A percentile compares a stretch with the other conserved stretches of the same genome.
Conservation (phyloP, 2,113 vertebrate species). For the Butastur rufipennis region DNA sequence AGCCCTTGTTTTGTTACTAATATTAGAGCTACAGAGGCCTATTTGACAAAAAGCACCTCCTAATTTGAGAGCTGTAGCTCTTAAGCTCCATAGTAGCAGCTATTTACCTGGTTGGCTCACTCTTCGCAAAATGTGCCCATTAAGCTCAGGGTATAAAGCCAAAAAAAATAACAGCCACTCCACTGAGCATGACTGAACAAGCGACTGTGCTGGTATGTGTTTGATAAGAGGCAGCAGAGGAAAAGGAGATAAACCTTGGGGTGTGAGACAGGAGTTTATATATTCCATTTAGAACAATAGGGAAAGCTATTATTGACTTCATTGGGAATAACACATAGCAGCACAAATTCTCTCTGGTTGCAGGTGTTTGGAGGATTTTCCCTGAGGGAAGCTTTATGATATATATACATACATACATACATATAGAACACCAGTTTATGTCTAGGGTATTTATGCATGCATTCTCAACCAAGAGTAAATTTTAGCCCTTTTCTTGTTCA, state of each 20-base stretch:
- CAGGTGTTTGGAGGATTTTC: not conserved
- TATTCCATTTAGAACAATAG: not conserved
- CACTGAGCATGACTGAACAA: conserved; percentile 46
- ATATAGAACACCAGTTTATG: not conserved
- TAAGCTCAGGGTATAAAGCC: conserved; percentile 48
- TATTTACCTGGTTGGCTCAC: conserved; percentile 68
- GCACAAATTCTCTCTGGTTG: not conserved
- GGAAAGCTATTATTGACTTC: not conserved
- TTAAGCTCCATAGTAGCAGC: conserved; percentile 67
- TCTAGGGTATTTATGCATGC: not conserved
- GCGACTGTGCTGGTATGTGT: conserved; percentile 24
- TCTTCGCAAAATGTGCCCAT: conserved; percentile 66
- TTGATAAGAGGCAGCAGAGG: conserved; percentile 18
- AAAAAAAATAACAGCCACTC: not conserved
- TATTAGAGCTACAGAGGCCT: conserved; percentile 62
- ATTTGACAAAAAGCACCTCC: conserved; percentile 68
- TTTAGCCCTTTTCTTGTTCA: conserved; percentile 52
- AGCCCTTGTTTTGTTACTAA: conserved; percentile 68
- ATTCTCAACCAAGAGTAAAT: not conserved
- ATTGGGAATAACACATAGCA: not conserved
- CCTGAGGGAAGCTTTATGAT: not conserved
- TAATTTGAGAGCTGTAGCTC: conserved; percentile 67
- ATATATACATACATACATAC: not conserved
- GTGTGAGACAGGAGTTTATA: not conserved
- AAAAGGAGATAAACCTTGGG: conserved; percentile 20